Base-by-base conservation (phyloP, 2,888 invertebrate species). In the Lithosia quadra region DNA sequence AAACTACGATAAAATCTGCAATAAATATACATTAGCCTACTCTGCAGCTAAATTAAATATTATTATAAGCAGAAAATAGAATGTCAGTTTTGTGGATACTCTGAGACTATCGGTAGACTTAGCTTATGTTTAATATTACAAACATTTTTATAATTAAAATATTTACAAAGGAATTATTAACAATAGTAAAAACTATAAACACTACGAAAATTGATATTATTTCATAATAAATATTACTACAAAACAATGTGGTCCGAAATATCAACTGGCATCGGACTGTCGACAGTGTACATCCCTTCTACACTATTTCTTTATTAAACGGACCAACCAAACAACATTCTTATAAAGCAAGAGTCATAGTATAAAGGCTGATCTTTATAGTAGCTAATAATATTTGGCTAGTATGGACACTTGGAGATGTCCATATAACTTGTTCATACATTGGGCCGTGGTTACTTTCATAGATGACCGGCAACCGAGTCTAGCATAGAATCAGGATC, bases 91-190 rank as follows among this genome's bases (percentile, higher is more conserved):
- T 76, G 68, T 77, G 80, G 79, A 80, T 87, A 81, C 81, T 81
- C 82, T 76, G 84, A 80, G 81, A 84, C 82, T 81, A 83, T 79
- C 74, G 74, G 78, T 82, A 83, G 77, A 81, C 80, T 84, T 80
- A 79, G 71, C 78, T 79, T 80, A 78, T 78, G 78, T 77, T 78
- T 85, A 84, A 84, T 86, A 87, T 86, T 88, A 88, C 87, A 87
- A 90, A 90, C 84, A 72, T 85, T 86, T 60, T 89, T 88, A 89
- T 82, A 85, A 85, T 82, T 90, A 90, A 89, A 90, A 86, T 92
- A 92, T 94, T 90, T 94, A 94, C 94, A 94, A 91, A 90, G 88
- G 86, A 89, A 88, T 84, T 87, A 89, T 89, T 90, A 92, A 93
- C 92, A 89, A 90, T 90, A 86, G 88, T 92, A 89, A 87, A 88